phyloP scores from a whole-genome alignment of 2,797 vertebrate species.

The Pempheris klunzingeri region DNA sequence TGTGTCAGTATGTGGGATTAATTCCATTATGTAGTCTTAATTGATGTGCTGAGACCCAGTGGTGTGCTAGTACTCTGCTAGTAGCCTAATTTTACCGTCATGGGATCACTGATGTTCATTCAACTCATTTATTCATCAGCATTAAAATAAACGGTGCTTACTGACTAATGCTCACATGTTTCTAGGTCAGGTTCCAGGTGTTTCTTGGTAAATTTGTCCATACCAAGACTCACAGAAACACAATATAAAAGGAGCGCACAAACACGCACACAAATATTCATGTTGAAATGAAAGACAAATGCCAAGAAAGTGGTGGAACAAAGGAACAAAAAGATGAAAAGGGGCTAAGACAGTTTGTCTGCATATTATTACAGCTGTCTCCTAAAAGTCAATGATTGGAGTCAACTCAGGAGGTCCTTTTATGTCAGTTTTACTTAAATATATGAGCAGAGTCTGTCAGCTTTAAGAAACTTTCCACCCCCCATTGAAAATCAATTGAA shows the following conservation, averaged over 20 bases:
- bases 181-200: constrained; percentile 26
- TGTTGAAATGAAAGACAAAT: not conserved
- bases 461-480: no score
- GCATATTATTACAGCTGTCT: no score
- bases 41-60: not conserved
- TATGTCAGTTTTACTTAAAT: not conserved
- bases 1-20: not conserved
- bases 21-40: not conserved
- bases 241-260: not conserved
- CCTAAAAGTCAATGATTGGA: no score
- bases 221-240: not conserved
- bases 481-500: not conserved
- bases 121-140: no score
- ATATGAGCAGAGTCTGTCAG: no score
- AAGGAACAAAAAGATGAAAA: no score
- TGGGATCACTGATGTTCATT: no score
- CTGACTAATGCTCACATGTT: not conserved
- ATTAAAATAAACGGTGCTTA: constrained; percentile 23
- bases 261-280: not conserved
- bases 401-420: no score
- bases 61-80: no score
- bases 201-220: not conserved
- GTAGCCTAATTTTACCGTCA: no score
- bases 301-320: not conserved
- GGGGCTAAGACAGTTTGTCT: no score